Conservation (phyloP, 2,797 vertebrate genomes). For the Sebastes baramenuke region DNA sequence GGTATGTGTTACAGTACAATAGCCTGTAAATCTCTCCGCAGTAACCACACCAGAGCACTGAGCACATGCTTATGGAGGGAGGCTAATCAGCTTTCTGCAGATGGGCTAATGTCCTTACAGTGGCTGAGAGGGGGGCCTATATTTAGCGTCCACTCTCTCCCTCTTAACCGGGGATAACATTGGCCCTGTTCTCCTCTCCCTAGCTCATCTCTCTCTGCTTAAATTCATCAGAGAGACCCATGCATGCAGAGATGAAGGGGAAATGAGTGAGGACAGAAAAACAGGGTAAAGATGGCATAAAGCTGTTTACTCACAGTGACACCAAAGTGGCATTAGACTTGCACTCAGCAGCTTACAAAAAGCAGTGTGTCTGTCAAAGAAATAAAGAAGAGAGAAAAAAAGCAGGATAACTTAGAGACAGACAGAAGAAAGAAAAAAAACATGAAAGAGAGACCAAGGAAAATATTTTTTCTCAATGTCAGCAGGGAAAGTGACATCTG, state of each 20-base stretch:
- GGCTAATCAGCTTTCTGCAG: slow-evolving; percentile 83
- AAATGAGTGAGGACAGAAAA: not conserved
- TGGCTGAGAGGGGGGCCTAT: slow-evolving; percentile 71
- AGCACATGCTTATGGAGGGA: slow-evolving; percentile 69
- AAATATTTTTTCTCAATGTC: slow-evolving; percentile 28
- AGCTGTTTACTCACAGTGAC: not conserved
- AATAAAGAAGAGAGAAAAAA: not conserved
- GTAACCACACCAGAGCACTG: slow-evolving; percentile 64
- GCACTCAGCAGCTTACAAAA: not conserved
- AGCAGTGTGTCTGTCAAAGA: not conserved
- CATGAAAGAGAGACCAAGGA: slow-evolving; percentile 13
- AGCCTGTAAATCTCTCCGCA: slow-evolving; percentile 60
- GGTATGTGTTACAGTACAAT: slow-evolving; percentile 72
- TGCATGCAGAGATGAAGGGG: not conserved
- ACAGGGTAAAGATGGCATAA: not conserved
- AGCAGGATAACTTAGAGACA: not conserved
- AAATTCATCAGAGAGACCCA: slow-evolving; percentile 24
- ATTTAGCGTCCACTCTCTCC: slow-evolving; percentile 79
- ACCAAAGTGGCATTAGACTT: not conserved
- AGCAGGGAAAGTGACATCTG: slow-evolving; percentile 73
- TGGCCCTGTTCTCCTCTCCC: slow-evolving; percentile 44
- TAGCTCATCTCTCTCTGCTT: slow-evolving; percentile 37
- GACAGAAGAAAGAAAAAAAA: not conserved
- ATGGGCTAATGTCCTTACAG: slow-evolving; percentile 83
- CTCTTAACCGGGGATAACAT: slow-evolving; percentile 76